phyloP scores from a whole-genome alignment of 2,113 vertebrate species.

The Brienomyrus brachyistius region DNA sequence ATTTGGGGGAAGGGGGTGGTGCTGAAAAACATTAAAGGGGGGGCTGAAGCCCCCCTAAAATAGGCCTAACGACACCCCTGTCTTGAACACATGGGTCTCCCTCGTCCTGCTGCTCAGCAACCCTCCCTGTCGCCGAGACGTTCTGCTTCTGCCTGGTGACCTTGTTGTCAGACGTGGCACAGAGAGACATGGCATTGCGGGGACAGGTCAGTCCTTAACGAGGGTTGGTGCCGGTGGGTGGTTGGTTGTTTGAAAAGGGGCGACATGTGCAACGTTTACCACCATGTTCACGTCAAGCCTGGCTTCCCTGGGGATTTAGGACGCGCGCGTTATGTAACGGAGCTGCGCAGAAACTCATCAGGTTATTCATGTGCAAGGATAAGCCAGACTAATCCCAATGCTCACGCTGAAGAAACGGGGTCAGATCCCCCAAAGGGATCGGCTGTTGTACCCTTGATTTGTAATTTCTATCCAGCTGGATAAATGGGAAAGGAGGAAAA shows the following conservation, averaged over 20 bases:
- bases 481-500: neutral
- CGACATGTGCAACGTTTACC: neutral
- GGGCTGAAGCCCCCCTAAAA: no score
- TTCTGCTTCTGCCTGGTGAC: constrained; percentile 78
- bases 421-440: neutral
- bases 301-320: neutral
- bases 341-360: neutral
- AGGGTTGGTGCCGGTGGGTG: neutral
- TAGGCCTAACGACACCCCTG: no score
- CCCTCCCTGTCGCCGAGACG: constrained; percentile 70
- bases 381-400: neutral
- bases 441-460: neutral
- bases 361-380: neutral
- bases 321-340: neutral
- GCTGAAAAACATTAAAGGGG: no score
- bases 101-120: constrained; percentile 38
- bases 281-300: neutral
- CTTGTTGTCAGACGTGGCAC: constrained; percentile 66
- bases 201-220: constrained; percentile 53
- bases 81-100: neutral
- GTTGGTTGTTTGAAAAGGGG: neutral
- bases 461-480: neutral
- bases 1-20: no score
- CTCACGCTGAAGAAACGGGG: neutral
- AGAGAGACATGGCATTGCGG: constrained; percentile 56